phyloP scores from a whole-genome alignment of 2,797 vertebrate species.

The Dallia pectoralis region DNA sequence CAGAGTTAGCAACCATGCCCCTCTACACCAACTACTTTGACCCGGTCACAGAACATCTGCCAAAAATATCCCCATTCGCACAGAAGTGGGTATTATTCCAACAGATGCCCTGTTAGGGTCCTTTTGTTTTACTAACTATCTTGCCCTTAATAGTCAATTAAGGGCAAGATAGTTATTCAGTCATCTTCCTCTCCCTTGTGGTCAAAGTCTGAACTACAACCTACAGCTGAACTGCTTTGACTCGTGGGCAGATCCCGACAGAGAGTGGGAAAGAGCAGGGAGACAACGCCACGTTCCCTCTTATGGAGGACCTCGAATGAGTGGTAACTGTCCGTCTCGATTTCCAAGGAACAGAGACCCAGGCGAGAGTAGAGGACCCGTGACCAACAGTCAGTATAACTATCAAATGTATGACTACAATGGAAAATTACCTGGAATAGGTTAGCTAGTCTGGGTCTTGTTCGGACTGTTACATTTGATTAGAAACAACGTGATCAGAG shows the following conservation, averaged over 20 bases:
- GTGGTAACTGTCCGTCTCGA: slow-evolving; percentile 25
- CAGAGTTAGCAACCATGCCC: slow-evolving; percentile 13
- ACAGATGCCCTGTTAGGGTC: neutral
- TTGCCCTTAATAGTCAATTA: neutral
- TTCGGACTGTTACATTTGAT: neutral
- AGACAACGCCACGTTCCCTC: neutral
- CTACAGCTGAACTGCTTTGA: slow-evolving; percentile 45
- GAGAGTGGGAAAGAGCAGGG: neutral
- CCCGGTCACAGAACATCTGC: slow-evolving; percentile 44
- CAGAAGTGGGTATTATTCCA: slow-evolving; percentile 23
- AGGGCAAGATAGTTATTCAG: neutral
- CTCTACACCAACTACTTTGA: slow-evolving; percentile 53
- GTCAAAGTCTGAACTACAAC: slow-evolving; percentile 42
- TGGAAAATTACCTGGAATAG: neutral
- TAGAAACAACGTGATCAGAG: neutral
- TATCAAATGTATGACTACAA: slow-evolving; percentile 36
- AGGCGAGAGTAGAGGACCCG: slow-evolving; percentile 11
- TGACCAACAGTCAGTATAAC: slow-evolving; percentile 30
- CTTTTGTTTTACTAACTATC: neutral
- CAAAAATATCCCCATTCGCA: slow-evolving; percentile 13
- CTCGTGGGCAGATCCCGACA: slow-evolving; percentile 22
- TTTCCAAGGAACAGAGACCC: slow-evolving; percentile 24
- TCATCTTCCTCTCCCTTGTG: slow-evolving; percentile 46
- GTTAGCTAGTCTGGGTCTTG: no score
- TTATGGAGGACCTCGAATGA: neutral